A percentile compares a stretch with the other conserved stretches of the same genome.
These are phyloP conservation scores for Austrolebias charrua DNA, from an alignment of 2,797 vertebrate species.

Conservation along the genomic window DNA sequence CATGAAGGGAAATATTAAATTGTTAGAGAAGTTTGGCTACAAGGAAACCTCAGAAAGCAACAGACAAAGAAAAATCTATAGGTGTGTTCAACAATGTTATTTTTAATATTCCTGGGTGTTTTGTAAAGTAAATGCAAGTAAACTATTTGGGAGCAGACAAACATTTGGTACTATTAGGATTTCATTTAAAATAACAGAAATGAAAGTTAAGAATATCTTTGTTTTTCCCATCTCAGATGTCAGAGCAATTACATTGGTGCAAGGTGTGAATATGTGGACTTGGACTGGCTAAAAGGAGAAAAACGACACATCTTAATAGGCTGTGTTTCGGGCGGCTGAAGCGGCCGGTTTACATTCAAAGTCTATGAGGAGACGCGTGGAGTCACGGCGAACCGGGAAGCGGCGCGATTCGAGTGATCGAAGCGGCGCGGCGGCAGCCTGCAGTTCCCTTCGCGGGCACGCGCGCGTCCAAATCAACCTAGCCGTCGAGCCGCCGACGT, in stretches of 20 bases:
- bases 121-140: background rate
- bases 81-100: too few species aligned
- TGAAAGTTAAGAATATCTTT: background rate
- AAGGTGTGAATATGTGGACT: conserved; percentile 84
- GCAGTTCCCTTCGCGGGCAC: too few species aligned
- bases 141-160: background rate
- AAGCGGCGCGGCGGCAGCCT: too few species aligned
- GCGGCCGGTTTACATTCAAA: too few species aligned
- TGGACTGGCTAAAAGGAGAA: conserved; percentile 73
- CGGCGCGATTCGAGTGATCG: too few species aligned
- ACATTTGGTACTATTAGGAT: background rate
- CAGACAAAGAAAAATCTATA: background rate
- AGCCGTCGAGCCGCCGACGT: too few species aligned
- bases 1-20: background rate
- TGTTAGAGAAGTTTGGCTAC: background rate
- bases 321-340: too few species aligned
- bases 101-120: too few species aligned
- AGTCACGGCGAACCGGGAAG: too few species aligned
- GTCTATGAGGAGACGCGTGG: too few species aligned
- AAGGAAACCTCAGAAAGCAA: background rate
- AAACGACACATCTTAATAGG: conserved; percentile 81
- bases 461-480: too few species aligned
- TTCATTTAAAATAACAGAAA: background rate
- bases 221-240: conserved; percentile 75
- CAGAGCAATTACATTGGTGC: conserved; percentile 79